Conservation (phyloP, 2,888 invertebrate species). For the Drosophila ochracea region DNA sequence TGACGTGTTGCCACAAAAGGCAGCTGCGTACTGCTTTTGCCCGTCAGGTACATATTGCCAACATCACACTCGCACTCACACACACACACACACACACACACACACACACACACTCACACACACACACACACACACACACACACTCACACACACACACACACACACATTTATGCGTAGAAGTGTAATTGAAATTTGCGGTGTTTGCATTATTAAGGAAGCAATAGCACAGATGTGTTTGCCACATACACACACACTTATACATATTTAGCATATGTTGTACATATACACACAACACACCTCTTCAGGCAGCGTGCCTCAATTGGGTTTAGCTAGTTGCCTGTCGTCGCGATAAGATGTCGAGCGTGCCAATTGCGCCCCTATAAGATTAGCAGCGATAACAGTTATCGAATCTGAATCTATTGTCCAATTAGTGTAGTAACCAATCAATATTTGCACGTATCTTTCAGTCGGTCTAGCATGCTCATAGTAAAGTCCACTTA, state of each 20-base stretch:
- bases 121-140: neutral
- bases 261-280: neutral
- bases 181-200: conserved; percentile 36
- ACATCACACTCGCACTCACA: neutral
- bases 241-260: conserved; percentile 6
- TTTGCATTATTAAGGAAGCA: conserved; percentile 29
- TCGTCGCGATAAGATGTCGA: neutral
- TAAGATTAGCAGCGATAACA: conserved; percentile 8
- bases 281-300: neutral
- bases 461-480: neutral
- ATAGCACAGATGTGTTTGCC: conserved; percentile 18
- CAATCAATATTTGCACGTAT: neutral
- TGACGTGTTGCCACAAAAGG: conserved; percentile 23
- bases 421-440: neutral
- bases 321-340: neutral
- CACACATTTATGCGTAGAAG: conserved; percentile 1
- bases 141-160: neutral
- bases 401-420: neutral
- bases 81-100: neutral
- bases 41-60: conserved; percentile 26
- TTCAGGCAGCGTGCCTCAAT: neutral
- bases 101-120: neutral
- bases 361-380: neutral
- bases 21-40: conserved; percentile 8
- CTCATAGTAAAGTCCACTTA: neutral